A percentile compares a stretch with the other conserved stretches of the same genome.
Conservation (phyloP, 1,140 invertebrate genomes). For the Euura lappo region DNA sequence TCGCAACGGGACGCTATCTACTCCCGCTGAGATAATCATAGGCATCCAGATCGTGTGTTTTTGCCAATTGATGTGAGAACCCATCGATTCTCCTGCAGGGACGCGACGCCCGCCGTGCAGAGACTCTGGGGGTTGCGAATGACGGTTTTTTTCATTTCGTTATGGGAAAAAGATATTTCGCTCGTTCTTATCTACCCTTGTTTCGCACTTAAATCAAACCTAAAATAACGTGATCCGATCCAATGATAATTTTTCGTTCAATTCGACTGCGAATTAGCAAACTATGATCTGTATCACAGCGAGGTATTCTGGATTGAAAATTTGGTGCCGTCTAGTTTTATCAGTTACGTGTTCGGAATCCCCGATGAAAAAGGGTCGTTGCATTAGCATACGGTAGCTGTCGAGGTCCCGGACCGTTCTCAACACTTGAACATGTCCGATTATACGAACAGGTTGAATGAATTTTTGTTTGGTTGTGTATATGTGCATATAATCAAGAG, state of each 20-base stretch:
- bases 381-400: conserved; percentile 4
- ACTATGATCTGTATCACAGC: too few species aligned
- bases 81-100: background rate
- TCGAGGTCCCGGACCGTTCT: background rate
- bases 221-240: background rate
- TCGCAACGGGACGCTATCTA: background rate
- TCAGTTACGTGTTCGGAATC: conserved; percentile 6
- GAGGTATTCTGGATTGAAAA: too few species aligned
- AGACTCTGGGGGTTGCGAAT: background rate
- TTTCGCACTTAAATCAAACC: background rate
- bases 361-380: background rate
- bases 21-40: conserved; percentile 8
- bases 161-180: background rate
- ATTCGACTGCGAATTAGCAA: too few species aligned
- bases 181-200: too few species aligned
- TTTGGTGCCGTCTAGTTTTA: background rate
- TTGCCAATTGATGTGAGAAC: conserved; percentile 13
- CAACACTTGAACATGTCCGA: too few species aligned
- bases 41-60: conserved; percentile 9
- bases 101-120: background rate
- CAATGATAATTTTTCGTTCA: too few species aligned
- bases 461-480: too few species aligned
- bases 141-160: background rate
- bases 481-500: too few species aligned
- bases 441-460: too few species aligned